Evolutionary conservation across 1,140 invertebrate genomes (phyloP).

Genomic region (Chlorops oryzae): DNA sequence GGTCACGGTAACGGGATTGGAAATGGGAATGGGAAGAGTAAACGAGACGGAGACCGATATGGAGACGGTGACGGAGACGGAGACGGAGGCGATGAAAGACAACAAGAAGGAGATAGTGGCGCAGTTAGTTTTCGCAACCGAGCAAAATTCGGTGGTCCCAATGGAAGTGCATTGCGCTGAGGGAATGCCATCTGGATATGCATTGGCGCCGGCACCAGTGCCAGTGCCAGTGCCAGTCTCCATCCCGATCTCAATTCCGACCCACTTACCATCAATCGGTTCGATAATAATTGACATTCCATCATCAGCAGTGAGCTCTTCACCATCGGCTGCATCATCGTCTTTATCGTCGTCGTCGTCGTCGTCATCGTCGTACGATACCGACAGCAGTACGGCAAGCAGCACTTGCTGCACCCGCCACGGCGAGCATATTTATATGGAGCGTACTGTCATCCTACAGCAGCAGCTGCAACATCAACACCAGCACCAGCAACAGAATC

Average conservation of each 20-base stretch:
- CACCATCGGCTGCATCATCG: constrained; percentile 2
- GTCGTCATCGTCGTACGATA: constrained; percentile 37
- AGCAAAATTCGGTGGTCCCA: too few relatives aligned
- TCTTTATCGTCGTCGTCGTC: constrained; percentile 12
- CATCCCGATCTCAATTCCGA: too few relatives aligned
- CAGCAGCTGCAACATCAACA: constrained; percentile 8
- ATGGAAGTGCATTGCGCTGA: too few relatives aligned
- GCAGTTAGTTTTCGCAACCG: too few relatives aligned
- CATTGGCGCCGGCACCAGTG: too few relatives aligned
- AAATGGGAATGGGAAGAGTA: neutral
- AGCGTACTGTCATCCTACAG: constrained; percentile 18
- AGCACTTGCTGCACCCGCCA: constrained; percentile 44
- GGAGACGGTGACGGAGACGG: neutral
- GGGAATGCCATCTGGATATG: too few relatives aligned
- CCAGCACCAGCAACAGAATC: constrained; percentile 13
- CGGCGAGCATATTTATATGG: constrained; percentile 43
- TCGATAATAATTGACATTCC: constrained; percentile 45
- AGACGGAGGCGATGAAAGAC: neutral
- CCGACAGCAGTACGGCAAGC: constrained; percentile 42
- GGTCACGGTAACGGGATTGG: too few relatives aligned
- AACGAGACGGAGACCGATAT: neutral
- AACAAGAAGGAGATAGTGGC: neutral
- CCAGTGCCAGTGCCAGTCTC: too few relatives aligned
- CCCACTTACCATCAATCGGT: constrained; percentile 13
- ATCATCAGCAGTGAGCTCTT: constrained; percentile 16